Evolutionary conservation across 2,797 vertebrate species (phyloP), one percentile per base, ranked within the genome.

Genomic region (Coregonus ussuriensis): DNA sequence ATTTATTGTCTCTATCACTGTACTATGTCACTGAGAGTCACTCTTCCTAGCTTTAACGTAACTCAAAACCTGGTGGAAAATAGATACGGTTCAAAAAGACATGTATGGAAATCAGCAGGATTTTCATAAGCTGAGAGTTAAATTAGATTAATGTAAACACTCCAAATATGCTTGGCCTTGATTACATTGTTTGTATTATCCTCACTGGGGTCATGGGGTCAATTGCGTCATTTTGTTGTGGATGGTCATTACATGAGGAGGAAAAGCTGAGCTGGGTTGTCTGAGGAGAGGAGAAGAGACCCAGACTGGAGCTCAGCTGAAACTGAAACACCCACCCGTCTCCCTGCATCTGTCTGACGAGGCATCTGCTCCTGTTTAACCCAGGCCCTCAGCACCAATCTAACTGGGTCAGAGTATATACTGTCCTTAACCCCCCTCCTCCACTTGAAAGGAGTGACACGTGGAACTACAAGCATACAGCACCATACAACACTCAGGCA

Each of bases 341-440:
- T 84, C 81, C 88, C 81, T 81, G 74, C 75, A 31, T 67, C 29
- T 14, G 65, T 35, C 15, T 67, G 69, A 62, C 72, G 56, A 77
- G 76, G 85, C 91, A 93, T 94, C 91, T 93, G 91, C 86, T 93
- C 82, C 86, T 86, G 72, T 89, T 94, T 92, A 94, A 90, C 90
- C 89, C 81, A 72, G 51, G 83, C 79, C 77, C 78, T 85, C 75
- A 79, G 18, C 79, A 68, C 79, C 83, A 74, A 47, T 69, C 81
- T 83, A 51, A 83, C n/a, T 21, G 56, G 88, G 89, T 89, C 89
- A 89, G 74, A 86, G 67, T 83, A 78, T 78, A 83, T 83, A 84
- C 83, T 86, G 77, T 72, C 81, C 72, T 84, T 81, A 79, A 81
- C 74, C 77, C 79, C 51, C 71, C 78, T 77, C 53, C 74, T 71